A percentile compares a stretch with the other conserved stretches of the same genome.
These are phyloP conservation scores for Chironomus riparius DNA, from an alignment of 2,888 invertebrate genomes.

Conservation along the genomic window DNA sequence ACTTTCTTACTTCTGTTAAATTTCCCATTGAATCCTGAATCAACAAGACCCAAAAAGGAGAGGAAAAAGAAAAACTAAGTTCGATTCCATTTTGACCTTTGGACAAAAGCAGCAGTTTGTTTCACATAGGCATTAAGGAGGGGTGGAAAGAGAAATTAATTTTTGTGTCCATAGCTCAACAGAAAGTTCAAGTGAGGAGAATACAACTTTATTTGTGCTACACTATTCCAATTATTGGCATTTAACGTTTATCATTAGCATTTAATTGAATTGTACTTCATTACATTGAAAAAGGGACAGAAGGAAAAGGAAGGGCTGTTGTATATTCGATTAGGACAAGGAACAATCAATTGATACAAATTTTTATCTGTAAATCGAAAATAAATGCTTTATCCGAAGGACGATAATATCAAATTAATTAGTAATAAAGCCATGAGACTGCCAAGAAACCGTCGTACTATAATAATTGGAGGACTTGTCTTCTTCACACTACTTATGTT, in stretches of 20 bases:
- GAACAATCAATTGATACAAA: not conserved
- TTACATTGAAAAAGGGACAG: not conserved
- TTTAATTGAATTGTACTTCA: not conserved
- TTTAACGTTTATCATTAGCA: not conserved
- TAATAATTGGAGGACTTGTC: not conserved
- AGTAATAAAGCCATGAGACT: conserved; percentile 20
- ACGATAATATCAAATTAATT: conserved; percentile 24
- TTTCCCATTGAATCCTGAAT: not conserved
- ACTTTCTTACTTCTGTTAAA: too few species aligned
- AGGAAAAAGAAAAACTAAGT: not conserved
- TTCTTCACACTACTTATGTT: conserved; percentile 34
- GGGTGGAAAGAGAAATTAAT: not conserved
- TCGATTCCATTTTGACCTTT: not conserved
- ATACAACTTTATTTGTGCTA: not conserved
- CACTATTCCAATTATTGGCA: not conserved
- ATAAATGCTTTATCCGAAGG: conserved; percentile 19
- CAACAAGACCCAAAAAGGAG: not conserved
- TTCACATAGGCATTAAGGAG: not conserved
- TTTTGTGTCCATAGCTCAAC: too few species aligned
- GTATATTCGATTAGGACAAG: too few species aligned
- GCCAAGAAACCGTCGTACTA: conserved; percentile 19
- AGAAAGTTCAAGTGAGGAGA: not conserved
- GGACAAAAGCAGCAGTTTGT: not conserved
- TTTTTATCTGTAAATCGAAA: not conserved
- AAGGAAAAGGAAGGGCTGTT: too few species aligned